Conservation (phyloP, 2,113 vertebrate species). For the Neopipo cinnamomea region DNA sequence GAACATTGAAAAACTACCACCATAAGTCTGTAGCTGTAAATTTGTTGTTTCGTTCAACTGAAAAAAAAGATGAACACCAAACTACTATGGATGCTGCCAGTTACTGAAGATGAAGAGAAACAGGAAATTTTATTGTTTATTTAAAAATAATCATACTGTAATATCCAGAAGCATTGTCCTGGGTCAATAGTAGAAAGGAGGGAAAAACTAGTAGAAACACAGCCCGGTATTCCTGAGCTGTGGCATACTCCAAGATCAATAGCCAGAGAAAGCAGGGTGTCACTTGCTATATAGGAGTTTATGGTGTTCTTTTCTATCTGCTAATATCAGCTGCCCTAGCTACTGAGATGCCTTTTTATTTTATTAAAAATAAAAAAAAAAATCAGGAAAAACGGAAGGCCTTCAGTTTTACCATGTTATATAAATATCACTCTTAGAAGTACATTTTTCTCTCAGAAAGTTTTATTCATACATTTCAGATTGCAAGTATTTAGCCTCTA, state of each 20-base stretch:
- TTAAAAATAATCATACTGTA: not conserved
- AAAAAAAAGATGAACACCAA: not conserved
- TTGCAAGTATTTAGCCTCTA: slow-evolving; percentile 44
- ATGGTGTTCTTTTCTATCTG: not conserved
- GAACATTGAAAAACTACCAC: not conserved
- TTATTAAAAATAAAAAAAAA: not conserved
- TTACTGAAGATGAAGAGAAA: not conserved
- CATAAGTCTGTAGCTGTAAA: not conserved
- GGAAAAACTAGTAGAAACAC: not conserved
- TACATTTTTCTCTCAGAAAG: not conserved
- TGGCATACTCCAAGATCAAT: not conserved
- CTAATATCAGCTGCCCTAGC: not conserved
- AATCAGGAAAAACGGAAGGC: not conserved
- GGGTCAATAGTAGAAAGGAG: not conserved
- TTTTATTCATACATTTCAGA: slow-evolving; percentile 42
- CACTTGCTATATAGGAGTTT: not conserved
- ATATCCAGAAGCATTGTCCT: not conserved
- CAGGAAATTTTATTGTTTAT: not conserved
- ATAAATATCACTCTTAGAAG: not conserved
- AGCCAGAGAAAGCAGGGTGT: not conserved
- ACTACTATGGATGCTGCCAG: not conserved
- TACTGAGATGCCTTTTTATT: not conserved
- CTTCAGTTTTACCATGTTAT: not conserved
- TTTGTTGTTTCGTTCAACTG: not conserved
- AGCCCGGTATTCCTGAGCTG: not conserved